Conservation (phyloP, 2,888 invertebrate genomes). For the Protodeltote pygarga region DNA sequence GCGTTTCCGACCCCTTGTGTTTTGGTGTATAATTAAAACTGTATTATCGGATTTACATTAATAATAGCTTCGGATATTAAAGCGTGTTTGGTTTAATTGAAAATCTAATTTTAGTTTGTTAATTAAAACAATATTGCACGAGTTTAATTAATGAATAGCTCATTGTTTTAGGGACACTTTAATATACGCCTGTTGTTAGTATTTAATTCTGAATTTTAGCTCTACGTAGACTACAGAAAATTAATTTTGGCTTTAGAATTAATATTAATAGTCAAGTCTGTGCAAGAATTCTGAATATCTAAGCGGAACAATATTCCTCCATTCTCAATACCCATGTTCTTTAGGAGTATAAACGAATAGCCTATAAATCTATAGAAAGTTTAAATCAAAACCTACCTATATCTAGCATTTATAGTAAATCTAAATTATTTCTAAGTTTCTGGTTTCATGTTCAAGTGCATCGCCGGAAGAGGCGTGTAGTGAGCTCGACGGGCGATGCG, state of each 20-base stretch:
- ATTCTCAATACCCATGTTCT: too few species aligned
- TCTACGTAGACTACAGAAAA: too few species aligned
- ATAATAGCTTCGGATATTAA: constrained; percentile 46
- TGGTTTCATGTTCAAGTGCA: constrained; percentile 32
- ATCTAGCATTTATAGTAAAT: constrained; percentile 20
- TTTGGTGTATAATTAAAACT: constrained; percentile 45
- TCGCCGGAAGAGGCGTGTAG: constrained; percentile 48
- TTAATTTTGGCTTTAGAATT: too few species aligned
- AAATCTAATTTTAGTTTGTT: constrained; percentile 42
- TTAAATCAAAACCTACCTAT: constrained; percentile 11
- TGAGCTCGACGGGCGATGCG: constrained; percentile 40
- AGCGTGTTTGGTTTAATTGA: constrained; percentile 39
- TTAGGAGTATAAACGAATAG: too few species aligned
- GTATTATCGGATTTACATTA: constrained; percentile 44
- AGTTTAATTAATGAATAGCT: constrained; percentile 8
- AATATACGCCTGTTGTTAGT: neutral
- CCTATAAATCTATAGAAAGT: too few species aligned
- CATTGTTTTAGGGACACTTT: neutral
- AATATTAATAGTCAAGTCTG: too few species aligned
- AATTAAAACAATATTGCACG: constrained; percentile 31
- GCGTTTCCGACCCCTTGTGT: constrained; percentile 41
- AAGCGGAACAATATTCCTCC: too few species aligned
- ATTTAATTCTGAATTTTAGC: neutral
- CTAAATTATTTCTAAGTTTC: constrained; percentile 14
- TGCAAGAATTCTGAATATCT: too few species aligned